phyloP scores from a whole-genome alignment of 2,888 invertebrate genomes.

The Dryocosmus kuriphilus region DNA sequence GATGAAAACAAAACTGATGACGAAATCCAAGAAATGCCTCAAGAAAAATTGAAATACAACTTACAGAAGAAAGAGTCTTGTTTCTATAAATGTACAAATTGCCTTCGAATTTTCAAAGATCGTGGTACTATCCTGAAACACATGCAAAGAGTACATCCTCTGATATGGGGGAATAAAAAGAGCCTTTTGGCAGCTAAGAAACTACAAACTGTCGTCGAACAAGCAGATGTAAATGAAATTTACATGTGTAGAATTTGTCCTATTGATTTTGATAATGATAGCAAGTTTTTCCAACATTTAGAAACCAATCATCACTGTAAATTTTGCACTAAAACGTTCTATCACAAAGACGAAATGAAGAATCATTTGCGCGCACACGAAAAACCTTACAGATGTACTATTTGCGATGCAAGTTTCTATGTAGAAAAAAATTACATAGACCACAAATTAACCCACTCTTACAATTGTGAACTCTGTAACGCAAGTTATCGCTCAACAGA shows the following conservation, averaged over 20 bases:
- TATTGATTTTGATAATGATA: background rate
- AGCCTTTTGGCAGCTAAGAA: constrained; percentile 7
- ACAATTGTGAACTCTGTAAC: background rate
- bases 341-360: background rate
- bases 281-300: background rate
- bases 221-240: background rate
- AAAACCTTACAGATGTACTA: background rate
- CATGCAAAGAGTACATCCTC: background rate
- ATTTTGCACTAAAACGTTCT: background rate
- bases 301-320: background rate
- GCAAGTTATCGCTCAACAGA: background rate
- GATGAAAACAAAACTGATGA: background rate
- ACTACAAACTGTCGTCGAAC: background rate
- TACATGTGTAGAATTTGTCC: constrained; percentile 2
- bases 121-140: background rate
- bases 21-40: background rate
- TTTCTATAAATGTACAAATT: constrained; percentile 2
- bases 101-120: constrained; percentile 2
- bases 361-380: background rate
- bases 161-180: background rate
- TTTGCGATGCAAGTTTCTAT: background rate
- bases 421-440: background rate
- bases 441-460: background rate
- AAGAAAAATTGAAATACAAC: background rate
- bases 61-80: background rate